These are phyloP conservation scores for Chinchilla lanigera DNA, from an alignment of 2,113 vertebrate genomes.

Conservation along the genomic window DNA sequence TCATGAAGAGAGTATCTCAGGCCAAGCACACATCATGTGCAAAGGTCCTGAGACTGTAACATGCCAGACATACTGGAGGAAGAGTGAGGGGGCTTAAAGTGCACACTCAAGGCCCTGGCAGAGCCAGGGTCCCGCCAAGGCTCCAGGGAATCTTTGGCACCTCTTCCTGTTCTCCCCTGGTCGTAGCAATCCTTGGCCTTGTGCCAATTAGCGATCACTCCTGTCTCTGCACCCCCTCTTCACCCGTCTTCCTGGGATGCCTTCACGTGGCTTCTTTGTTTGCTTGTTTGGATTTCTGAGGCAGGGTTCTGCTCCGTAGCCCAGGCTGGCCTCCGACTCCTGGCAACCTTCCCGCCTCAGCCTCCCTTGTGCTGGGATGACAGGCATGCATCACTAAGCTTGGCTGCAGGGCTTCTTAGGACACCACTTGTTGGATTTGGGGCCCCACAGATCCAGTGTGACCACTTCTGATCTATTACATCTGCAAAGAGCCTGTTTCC, in stretches of 20 bases:
- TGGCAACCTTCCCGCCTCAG: not conserved
- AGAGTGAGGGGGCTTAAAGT: not conserved
- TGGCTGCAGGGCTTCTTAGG: not conserved
- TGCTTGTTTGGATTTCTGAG: not conserved
- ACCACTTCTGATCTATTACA: not conserved
- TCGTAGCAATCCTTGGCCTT: not conserved
- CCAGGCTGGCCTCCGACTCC: not conserved
- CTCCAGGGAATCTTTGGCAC: not conserved
- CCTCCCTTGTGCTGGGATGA: not conserved
- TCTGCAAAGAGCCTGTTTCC: not conserved
- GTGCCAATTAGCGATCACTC: not conserved
- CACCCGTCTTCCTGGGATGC: not conserved
- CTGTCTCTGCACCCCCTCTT: not conserved
- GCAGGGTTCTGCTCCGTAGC: not conserved
- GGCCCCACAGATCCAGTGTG: not conserved
- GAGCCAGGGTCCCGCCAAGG: not conserved
- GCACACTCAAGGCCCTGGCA: not conserved
- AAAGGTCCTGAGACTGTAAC: not conserved
- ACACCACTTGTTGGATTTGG: not conserved
- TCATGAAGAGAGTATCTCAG: not conserved
- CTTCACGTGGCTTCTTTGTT: not conserved
- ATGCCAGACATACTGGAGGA: not conserved
- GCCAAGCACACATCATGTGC: not conserved
- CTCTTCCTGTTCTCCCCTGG: not conserved
- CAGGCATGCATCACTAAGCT: not conserved